Base-by-base conservation (phyloP, 2,888 invertebrate species). In the Orchesella flavescens region DNA sequence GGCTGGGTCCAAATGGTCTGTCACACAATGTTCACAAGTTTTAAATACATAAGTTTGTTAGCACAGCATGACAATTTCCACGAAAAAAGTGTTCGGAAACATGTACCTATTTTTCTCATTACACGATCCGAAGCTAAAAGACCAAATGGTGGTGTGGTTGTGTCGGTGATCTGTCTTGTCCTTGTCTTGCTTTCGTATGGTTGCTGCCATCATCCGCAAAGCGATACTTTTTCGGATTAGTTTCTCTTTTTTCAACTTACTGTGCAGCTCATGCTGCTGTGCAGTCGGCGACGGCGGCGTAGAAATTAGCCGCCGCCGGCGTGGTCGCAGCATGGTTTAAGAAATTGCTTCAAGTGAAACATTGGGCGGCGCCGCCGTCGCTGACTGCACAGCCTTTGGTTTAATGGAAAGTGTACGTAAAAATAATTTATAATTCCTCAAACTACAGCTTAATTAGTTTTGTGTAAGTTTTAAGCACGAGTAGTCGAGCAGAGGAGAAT, bases 391-490 rank as follows among this genome's bases (percentile, higher is more conserved):
- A 7, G 44, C n/a, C n/a, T 34, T 34, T 34, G 34, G 34, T 34
- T 49, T 49, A n/a, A 1, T 49, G 49, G 49, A n/a, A 49, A 49
- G 10, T 9, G 7, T 3, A 15, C n/a, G 12, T 34, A 21, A 13
- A 34, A 10, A 34, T 17, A 21, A 2, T 61, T 19, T 23, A 5
- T 34, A 34, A 17, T 10, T 24, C 63, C 19, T 15, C 24, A 24
- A 34, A 34, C 34, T 24, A 63, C 63, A 24, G 23, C 63, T 63
- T 63, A 63, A 63, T 63, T 63, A 63, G 59, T 59, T 59, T 21
- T 13, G 59, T 17, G 17, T 59, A 3, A n/a, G 3, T 9, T 12
- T 19, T n/a, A 59, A 12, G 59, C 59, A n/a, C n/a, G n/a, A n/a
- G n/a, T n/a, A 61, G 61, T 21, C 23, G 21, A 2, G 7, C n/a